Evolutionary conservation across 2,113 vertebrate species (phyloP), one percentile per base, ranked within the genome.

Genomic region (Pterocles burchelli): DNA sequence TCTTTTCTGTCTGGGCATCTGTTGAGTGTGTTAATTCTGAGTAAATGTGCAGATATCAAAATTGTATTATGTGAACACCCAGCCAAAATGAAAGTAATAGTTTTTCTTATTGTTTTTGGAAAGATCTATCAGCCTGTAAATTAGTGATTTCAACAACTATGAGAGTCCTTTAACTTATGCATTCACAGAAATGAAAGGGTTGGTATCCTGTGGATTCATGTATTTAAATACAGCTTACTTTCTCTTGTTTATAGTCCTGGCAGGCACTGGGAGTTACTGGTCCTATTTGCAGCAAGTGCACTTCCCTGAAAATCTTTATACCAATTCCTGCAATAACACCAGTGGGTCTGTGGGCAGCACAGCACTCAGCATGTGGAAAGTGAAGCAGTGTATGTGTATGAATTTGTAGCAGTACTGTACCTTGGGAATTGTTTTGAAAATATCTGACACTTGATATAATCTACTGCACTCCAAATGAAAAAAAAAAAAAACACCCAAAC

Each of bases 401-500:
- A 83, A 96, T 94, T 96, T 74, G 63, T 93, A 80, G 85, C 29
- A 83, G 16, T 49, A 21, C 24, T 9, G 17, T 84, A 93, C 79
- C 75, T 67, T 84, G 92, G 85, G 93, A 88, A 84, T 49, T 31
- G 41, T 80, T 93, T 90, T 90, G 67, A 86, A 93, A 86, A 57
- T 94, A 83, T 59, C 75, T 91, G 88, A 91, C 59, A 77, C 63
- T 95, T 77, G 88, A 58, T 96, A 83, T 63, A 59, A 95, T 96
- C 51, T 74, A 25, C 14, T 86, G 85, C 72, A 95, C 93, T 94
- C 82, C 71, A 91, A 94, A 94, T 74, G 74, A 0, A 66, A 83
- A 73, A 46, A 41, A 52, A n/a, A 20, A 55, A 59, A 43, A 38
- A 38, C 38, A 38, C 38, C 41, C 41, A 41, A 41, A 41, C 41